Evolutionary conservation across 2,113 vertebrate species (phyloP), one percentile per base, ranked within the genome.

Genomic region (Onychostoma macrolepis): DNA sequence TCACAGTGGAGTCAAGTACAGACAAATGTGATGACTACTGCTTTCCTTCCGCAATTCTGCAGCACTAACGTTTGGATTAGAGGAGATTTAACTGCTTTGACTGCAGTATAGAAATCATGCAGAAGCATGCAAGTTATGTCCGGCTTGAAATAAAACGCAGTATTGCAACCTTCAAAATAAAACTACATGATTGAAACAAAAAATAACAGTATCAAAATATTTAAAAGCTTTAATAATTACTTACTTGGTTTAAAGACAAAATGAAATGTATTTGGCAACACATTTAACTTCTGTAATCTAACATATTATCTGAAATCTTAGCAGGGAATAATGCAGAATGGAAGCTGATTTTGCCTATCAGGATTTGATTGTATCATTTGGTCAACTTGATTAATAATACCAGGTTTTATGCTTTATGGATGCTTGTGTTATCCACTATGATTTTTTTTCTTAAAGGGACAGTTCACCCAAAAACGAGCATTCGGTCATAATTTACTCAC

Each of bases 1-100:
- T 67, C 61, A 43, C 33, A 80, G 30, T 63, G 78, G 33, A 82
- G 81, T 83, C 81, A 71, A 50, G 63, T 50, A 50, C 65, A 71
- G 41, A 24, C 26, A 69, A 71, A 83, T 69, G 43, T 71, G 63
- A 65, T 82, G 38, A 83, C 45, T 71, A 24, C 50, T 33, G 81
- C 19, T 71, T 83, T 36, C 65, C 65, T 83, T 69, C 21, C 6
- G 28, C 65, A 83, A 33, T 9, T 71, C 65, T 50, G 38, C 61
- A 41, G 79, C 12, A 50, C 43, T 71, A 15, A 83, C 19, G 6
- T 83, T 83, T 71, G 81, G 65, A 36, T 71, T 50, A 30, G 63
- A 58, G n/a, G 26, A 8, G 26, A 83, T 71, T 71, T 50, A 71
- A 38, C 13, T 83, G 63, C 19, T n/a, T 50, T 36, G 63, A 36